phyloP scores from a whole-genome alignment of 2,888 invertebrate genomes.

The Rhynchonema sp. region DNA sequence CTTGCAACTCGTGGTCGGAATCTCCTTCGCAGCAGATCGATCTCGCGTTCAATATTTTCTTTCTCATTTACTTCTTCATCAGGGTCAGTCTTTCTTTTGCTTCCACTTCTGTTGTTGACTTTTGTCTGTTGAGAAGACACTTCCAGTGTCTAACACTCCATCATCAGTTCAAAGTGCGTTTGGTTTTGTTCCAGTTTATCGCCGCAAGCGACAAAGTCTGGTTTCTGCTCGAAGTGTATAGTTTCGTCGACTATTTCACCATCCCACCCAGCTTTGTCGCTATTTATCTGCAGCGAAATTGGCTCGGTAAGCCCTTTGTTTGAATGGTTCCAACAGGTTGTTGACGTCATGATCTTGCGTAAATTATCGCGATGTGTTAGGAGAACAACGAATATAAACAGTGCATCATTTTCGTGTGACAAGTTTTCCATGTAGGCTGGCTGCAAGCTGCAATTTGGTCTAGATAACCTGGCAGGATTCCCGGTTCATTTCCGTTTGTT shows the following conservation, averaged over 20 bases:
- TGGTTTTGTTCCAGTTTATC: constrained; percentile 61
- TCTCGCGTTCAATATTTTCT: constrained; percentile 99
- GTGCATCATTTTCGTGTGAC: too few relatives aligned
- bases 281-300: constrained; percentile 98
- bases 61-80: constrained; percentile 99
- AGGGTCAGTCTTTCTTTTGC: constrained; percentile 44
- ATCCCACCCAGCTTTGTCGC: constrained; percentile 99
- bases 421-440: too few relatives aligned
- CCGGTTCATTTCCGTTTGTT: too few relatives aligned
- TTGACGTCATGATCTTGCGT: too few relatives aligned
- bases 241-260: constrained; percentile 99
- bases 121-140: too few relatives aligned
- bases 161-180: too few relatives aligned
- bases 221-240: constrained; percentile 99
- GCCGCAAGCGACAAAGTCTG: constrained; percentile 99
- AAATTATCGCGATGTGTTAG: too few relatives aligned
- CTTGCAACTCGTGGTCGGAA: constrained; percentile 93
- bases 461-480: too few relatives aligned
- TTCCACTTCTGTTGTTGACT: neutral
- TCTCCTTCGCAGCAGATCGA: constrained; percentile 99
- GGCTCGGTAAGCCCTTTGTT: constrained; percentile 66
- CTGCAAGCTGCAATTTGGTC: too few relatives aligned
- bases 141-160: too few relatives aligned
- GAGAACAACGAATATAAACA: too few relatives aligned
- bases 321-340: neutral